Evolutionary conservation across 2,888 invertebrate species (phyloP).

Genomic region (Theretra japonica): DNA sequence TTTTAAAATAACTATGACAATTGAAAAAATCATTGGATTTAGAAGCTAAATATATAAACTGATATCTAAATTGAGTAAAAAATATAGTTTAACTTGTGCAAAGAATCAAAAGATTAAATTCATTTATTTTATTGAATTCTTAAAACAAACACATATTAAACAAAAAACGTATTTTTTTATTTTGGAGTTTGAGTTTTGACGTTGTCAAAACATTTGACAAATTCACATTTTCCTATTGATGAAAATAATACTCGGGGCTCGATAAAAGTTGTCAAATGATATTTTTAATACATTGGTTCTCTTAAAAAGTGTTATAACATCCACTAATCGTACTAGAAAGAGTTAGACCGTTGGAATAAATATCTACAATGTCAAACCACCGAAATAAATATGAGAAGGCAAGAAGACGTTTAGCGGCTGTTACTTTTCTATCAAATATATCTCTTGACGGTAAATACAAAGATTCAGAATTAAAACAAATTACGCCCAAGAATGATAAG

Average conservation of each 20-base stretch:
- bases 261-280: neutral
- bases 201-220: neutral
- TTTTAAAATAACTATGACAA: neutral
- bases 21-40: neutral
- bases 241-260: neutral
- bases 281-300: neutral
- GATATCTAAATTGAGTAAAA: too few relatives aligned
- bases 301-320: neutral
- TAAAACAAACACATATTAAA: neutral
- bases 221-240: neutral
- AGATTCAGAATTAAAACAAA: constrained; percentile 83
- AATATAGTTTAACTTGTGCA: too few relatives aligned
- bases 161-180: neutral
- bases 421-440: constrained; percentile 97
- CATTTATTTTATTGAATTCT: too few relatives aligned
- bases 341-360: neutral
- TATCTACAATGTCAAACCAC: constrained; percentile 50
- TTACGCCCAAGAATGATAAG: constrained; percentile 58
- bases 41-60: too few relatives aligned
- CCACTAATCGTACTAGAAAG: neutral
- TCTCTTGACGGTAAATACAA: constrained; percentile 95
- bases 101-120: too few relatives aligned
- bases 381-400: constrained; percentile 86
- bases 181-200: neutral
- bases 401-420: constrained; percentile 94